Conservation (phyloP, 1,140 invertebrate species). For the Papilio aristodemus region DNA sequence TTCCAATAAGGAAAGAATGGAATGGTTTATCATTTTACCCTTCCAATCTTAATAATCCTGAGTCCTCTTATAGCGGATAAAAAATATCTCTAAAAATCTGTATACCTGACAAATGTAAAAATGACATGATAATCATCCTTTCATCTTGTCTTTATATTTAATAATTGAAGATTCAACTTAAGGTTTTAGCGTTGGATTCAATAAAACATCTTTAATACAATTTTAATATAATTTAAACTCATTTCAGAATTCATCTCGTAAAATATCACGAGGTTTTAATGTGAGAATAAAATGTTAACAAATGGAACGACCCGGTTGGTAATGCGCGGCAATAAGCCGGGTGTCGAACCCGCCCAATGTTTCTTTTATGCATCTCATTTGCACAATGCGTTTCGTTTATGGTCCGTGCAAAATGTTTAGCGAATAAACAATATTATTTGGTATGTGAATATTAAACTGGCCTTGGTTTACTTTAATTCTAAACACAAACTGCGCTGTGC, state of each 20-base stretch:
- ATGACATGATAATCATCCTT: too few species aligned
- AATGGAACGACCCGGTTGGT: constrained; percentile 1
- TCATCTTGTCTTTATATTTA: background rate
- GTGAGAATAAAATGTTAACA: constrained; percentile 12
- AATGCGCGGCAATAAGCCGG: constrained; percentile 3
- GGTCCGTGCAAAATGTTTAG: constrained; percentile 3
- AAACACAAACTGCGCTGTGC: constrained; percentile 7
- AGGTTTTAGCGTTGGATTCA: background rate
- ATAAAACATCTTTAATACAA: background rate
- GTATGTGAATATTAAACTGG: constrained; percentile 14
- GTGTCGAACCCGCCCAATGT: background rate
- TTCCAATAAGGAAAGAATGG: too few species aligned
- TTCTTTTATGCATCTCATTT: constrained; percentile 24
- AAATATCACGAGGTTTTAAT: constrained; percentile 17
- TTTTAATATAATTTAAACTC: background rate
- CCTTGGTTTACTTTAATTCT: constrained; percentile 22
- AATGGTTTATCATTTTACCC: too few species aligned
- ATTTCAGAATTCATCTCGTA: background rate
- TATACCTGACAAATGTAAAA: too few species aligned
- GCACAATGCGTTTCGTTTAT: background rate
- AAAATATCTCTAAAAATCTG: too few species aligned
- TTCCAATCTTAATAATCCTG: too few species aligned
- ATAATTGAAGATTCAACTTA: too few species aligned
- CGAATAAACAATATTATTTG: constrained; percentile 24
- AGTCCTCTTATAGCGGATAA: too few species aligned